A percentile compares a stretch with the other conserved stretches of the same genome.
These are phyloP conservation scores for Danio aesculapii DNA, from an alignment of 2,797 vertebrate genomes.

Conservation along the genomic window DNA sequence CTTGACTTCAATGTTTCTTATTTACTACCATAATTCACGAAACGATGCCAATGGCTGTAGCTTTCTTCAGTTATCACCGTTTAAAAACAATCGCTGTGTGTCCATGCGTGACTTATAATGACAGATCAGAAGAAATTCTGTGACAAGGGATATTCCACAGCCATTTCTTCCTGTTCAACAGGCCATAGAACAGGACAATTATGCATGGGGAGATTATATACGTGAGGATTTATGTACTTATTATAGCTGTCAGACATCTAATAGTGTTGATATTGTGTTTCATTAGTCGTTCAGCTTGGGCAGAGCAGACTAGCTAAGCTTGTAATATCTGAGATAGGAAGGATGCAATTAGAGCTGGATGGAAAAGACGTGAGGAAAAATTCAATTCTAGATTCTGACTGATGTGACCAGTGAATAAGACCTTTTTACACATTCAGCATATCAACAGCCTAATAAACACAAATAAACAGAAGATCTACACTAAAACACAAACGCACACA, in stretches of 20 bases:
- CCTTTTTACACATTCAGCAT: constrained; percentile 30
- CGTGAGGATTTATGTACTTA: constrained; percentile 52
- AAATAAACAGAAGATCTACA: constrained; percentile 2
- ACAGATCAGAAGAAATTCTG: constrained; percentile 5
- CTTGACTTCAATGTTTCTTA: background rate
- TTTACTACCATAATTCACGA: background rate
- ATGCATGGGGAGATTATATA: constrained; percentile 34
- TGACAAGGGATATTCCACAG: constrained; percentile 7
- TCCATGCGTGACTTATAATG: background rate
- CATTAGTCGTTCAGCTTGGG: constrained; percentile 54
- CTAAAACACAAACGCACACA: too few relatives aligned
- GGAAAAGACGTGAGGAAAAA: constrained; percentile 60
- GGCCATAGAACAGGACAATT: constrained; percentile 43
- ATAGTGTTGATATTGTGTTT: constrained; percentile 59
- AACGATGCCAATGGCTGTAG: background rate
- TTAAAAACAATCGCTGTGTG: background rate
- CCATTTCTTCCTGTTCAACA: constrained; percentile 36
- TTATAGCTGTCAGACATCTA: constrained; percentile 53
- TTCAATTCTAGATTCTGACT: constrained; percentile 59
- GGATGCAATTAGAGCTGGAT: constrained; percentile 55
- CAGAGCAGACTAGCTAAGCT: constrained; percentile 45
- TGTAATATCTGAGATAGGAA: constrained; percentile 59
- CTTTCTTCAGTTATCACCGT: background rate
- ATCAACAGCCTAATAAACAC: constrained; percentile 31
- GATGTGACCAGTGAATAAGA: constrained; percentile 52